Evolutionary conservation across 2,113 vertebrate genomes (phyloP).

Genomic region (Rattus norvegicus): GRCr8 NC_086021.1:87526501-87527000

Average conservation of each 20-base stretch:
- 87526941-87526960: conserved; percentile 61
- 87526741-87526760: conserved; percentile 19
- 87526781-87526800: conserved; percentile 69
- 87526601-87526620: background rate
- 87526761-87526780: background rate
- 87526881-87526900: background rate
- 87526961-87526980: conserved; percentile 68
- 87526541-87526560: background rate
- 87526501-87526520: background rate
- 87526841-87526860: background rate
- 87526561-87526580: background rate
- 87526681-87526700: background rate
- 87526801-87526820: conserved; percentile 47
- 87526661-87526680: background rate
- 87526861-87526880: background rate
- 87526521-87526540: background rate
- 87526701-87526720: background rate
- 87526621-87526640: background rate
- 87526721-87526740: background rate
- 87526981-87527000: background rate
- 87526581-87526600: background rate
- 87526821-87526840: background rate
- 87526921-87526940: conserved; percentile 30
- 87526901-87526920: conserved; percentile 27
- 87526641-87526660: background rate